Percentiles rank a stretch among this genome's conserved stretches.
These are phyloP conservation scores for Galagoides demidoff DNA, from an alignment of 2,797 vertebrate species.

Conservation along the genomic window DNA sequence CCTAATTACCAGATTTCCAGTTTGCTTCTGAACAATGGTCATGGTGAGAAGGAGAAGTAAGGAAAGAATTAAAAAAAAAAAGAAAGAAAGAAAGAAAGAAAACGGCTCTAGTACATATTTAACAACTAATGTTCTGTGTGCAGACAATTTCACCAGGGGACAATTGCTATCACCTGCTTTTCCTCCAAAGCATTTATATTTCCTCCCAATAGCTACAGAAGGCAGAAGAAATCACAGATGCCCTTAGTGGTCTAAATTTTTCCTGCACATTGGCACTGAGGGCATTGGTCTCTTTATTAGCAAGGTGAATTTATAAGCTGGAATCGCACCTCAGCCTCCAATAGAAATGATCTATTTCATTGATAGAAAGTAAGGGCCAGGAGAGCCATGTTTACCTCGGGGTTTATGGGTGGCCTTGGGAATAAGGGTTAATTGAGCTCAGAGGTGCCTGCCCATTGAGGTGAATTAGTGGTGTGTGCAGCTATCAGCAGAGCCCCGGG, in stretches of 20 bases:
- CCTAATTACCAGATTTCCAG: constrained; percentile 92
- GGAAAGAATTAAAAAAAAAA: constrained; percentile 4
- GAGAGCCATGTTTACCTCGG: constrained; percentile 84
- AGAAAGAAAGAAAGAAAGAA: not conserved
- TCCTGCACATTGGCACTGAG: constrained; percentile 52
- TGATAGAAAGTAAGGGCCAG: constrained; percentile 82
- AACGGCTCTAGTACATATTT: constrained; percentile 67
- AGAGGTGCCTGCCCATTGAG: constrained; percentile 86
- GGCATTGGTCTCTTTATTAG: constrained; percentile 80
- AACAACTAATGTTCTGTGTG: constrained; percentile 75
- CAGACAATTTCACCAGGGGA: constrained; percentile 65
- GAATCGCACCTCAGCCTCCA: constrained; percentile 74
- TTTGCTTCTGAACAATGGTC: constrained; percentile 87
- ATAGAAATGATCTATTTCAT: constrained; percentile 85
- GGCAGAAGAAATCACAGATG: constrained; percentile 69
- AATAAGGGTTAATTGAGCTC: constrained; percentile 90
- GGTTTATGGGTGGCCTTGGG: constrained; percentile 88
- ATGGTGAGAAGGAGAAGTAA: constrained; percentile 78
- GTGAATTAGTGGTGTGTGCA: constrained; percentile 86
- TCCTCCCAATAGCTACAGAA: constrained; percentile 67
- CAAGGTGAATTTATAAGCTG: constrained; percentile 82
- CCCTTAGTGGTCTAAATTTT: constrained; percentile 65
- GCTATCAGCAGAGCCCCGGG: constrained; percentile 84
- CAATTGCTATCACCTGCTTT: constrained; percentile 51
- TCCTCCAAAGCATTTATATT: constrained; percentile 50